A percentile compares a stretch with the other conserved stretches of the same genome.
These are phyloP conservation scores for Trisateles emortualis DNA, from an alignment of 2,888 invertebrate species.

Conservation along the genomic window DNA sequence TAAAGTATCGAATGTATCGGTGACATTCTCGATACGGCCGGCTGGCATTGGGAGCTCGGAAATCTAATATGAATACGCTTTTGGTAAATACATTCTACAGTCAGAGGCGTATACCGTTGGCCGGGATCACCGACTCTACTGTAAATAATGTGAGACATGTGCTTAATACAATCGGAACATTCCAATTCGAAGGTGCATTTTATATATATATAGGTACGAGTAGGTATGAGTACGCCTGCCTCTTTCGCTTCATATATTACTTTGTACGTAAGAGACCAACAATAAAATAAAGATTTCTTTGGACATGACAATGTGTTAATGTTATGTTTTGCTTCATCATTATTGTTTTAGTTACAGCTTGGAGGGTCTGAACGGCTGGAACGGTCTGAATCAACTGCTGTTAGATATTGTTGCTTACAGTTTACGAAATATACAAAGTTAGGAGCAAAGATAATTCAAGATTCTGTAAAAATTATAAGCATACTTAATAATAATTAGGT, in stretches of 20 bases:
- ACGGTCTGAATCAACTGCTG: too few species aligned
- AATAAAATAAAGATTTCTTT: slow-evolving; percentile 16
- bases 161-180: slow-evolving; percentile 63
- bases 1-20: slow-evolving; percentile 82
- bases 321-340: not conserved
- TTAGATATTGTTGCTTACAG: too few species aligned
- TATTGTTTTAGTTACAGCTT: too few species aligned
- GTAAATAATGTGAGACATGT: slow-evolving; percentile 68
- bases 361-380: too few species aligned
- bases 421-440: too few species aligned
- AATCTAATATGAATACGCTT: slow-evolving; percentile 85
- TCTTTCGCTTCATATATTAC: slow-evolving; percentile 27
- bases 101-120: slow-evolving; percentile 66
- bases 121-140: slow-evolving; percentile 59
- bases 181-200: slow-evolving; percentile 43
- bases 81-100: slow-evolving; percentile 74
- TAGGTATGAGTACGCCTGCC: slow-evolving; percentile 4
- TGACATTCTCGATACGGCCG: slow-evolving; percentile 77
- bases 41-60: slow-evolving; percentile 76
- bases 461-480: too few species aligned
- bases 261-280: slow-evolving; percentile 16
- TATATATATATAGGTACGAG: slow-evolving; percentile 17
- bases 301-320: not conserved
- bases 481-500: too few species aligned
- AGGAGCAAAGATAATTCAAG: too few species aligned